These are phyloP conservation scores for Copsychus sechellarum DNA, from an alignment of 2,113 vertebrate species.

Conservation along the genomic window DNA sequence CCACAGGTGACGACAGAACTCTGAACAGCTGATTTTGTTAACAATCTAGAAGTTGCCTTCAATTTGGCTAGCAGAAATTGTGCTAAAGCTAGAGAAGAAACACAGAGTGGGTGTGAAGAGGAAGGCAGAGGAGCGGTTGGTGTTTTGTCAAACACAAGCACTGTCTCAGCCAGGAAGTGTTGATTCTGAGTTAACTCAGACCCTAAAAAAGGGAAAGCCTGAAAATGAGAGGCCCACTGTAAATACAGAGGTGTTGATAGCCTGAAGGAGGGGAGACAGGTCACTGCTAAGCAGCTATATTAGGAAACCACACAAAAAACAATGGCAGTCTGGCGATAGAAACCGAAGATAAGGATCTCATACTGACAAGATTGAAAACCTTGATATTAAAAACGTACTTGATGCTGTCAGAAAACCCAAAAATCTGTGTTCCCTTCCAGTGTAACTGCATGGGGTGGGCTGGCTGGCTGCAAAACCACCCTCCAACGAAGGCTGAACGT, in stretches of 20 bases:
- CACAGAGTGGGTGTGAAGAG: conserved; percentile 17
- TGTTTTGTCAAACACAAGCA: not conserved
- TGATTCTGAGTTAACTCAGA: conserved; percentile 12
- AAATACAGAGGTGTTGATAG: conserved; percentile 6
- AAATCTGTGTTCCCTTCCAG: not conserved
- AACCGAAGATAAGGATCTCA: not conserved
- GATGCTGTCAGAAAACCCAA: not conserved
- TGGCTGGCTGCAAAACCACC: not conserved
- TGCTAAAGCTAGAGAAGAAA: conserved; percentile 16
- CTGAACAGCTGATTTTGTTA: conserved; percentile 5
- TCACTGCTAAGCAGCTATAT: not conserved
- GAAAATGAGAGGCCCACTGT: not conserved
- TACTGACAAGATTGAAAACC: not conserved
- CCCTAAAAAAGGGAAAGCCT: not conserved
- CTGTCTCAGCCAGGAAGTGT: not conserved
- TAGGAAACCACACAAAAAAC: not conserved
- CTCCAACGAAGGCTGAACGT: not conserved
- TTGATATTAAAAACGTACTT: not conserved
- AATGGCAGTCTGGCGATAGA: not conserved
- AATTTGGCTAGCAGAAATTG: conserved; percentile 5
- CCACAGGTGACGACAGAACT: not conserved
- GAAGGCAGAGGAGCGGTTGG: not conserved
- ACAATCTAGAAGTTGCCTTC: conserved; percentile 2
- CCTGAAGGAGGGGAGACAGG: not conserved
- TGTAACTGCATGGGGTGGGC: not conserved